These are phyloP conservation scores for Bufo gargarizans DNA, from an alignment of 2,113 vertebrate species.

Conservation along the genomic window DNA sequence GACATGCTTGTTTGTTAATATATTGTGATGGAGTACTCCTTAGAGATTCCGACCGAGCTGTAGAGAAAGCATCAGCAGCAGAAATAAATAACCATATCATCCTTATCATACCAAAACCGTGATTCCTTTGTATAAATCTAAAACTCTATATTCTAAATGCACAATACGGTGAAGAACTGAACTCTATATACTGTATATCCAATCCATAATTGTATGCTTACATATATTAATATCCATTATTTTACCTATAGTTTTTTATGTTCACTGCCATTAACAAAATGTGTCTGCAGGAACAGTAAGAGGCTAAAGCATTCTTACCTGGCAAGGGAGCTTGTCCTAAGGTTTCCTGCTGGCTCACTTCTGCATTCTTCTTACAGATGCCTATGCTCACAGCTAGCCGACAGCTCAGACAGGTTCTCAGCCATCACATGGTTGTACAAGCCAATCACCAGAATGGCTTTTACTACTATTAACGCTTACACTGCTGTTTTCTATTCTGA, in stretches of 20 bases:
- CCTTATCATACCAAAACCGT: too few species aligned
- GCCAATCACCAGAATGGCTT: conserved; percentile 52
- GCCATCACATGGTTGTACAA: conserved; percentile 41
- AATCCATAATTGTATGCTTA: not conserved
- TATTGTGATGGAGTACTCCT: conserved; percentile 29
- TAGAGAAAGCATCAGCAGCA: not conserved
- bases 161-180: not conserved
- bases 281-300: not conserved
- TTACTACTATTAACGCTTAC: conserved; percentile 49
- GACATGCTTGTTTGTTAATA: conserved; percentile 43
- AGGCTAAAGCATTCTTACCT: conserved; percentile 45
- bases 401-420: conserved; percentile 46
- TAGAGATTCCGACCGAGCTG: not conserved
- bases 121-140: not conserved
- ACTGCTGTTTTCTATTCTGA: not conserved
- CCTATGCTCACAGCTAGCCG: conserved; percentile 42
- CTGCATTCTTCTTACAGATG: conserved; percentile 54
- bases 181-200: not conserved
- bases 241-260: not conserved
- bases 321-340: conserved; percentile 41
- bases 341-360: conserved; percentile 30
- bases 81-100: not conserved
- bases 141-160: not conserved
- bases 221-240: not conserved
- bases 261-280: not conserved